A percentile compares a stretch with the other conserved stretches of the same genome.
These are phyloP conservation scores for Discoglossus pictus DNA, from an alignment of 2,797 vertebrate genomes.

Conservation along the genomic window DNA sequence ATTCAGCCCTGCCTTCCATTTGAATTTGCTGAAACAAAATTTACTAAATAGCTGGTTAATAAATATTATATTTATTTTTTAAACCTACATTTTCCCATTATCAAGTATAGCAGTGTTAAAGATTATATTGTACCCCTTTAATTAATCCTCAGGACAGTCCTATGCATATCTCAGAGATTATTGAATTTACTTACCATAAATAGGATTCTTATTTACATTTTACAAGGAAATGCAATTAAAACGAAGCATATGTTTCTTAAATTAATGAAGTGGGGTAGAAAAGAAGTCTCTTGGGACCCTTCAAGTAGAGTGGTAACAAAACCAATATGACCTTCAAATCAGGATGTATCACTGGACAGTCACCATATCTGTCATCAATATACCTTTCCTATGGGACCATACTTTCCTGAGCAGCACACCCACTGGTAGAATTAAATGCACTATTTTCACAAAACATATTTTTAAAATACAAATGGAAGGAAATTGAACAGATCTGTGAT, in stretches of 20 bases:
- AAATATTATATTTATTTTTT: too few species aligned
- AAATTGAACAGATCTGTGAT: too few species aligned
- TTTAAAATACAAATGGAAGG: slow-evolving; percentile 16
- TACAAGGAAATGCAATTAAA: slow-evolving; percentile 33
- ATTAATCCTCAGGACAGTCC: too few species aligned
- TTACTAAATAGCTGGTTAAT: too few species aligned
- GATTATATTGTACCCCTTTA: too few species aligned
- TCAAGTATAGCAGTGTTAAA: too few species aligned
- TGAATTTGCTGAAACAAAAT: too few species aligned
- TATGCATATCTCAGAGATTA: not conserved
- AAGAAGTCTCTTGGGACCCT: slow-evolving; percentile 42
- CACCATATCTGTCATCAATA: slow-evolving; percentile 49
- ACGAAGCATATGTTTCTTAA: slow-evolving; percentile 26
- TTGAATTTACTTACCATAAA: slow-evolving; percentile 1
- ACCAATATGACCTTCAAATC: slow-evolving; percentile 50
- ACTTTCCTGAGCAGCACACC: slow-evolving; percentile 30
- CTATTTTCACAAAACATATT: slow-evolving; percentile 25
- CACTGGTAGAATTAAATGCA: slow-evolving; percentile 22
- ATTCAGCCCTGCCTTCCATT: too few species aligned
- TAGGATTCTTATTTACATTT: slow-evolving; percentile 15
- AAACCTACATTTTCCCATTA: too few species aligned
- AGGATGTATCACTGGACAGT: slow-evolving; percentile 44
- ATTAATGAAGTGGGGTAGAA: slow-evolving; percentile 35
- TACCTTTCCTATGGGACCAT: slow-evolving; percentile 34
- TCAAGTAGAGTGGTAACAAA: slow-evolving; percentile 27